Base-by-base conservation (phyloP, 2,888 invertebrate species). In the Branchipolynoe longqiensis region DNA sequence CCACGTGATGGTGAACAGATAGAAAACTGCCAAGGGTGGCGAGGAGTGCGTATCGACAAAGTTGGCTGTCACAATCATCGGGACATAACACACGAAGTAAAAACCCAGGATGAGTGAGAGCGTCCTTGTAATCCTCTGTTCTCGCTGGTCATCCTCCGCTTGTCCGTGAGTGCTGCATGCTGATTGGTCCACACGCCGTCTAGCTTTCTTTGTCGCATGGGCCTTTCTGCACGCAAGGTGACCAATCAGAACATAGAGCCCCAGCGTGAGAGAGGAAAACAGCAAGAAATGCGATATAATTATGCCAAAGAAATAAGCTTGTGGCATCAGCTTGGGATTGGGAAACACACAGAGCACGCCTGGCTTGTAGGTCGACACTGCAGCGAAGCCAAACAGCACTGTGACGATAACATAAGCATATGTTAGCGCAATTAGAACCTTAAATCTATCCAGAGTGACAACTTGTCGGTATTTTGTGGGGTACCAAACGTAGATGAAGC, bases 61-160 rank as follows among this genome's bases (percentile, higher is more conserved):
- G 28, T 48, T n/a, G 0, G 28, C 41, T 31, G 22, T 1, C 6
- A 78, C 28, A 14, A 54, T 28, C 28, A 41, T 48, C 8, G 78
- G 78, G 0, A 54, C 4, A 25, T 78, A 78, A 12, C 1, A 78
- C 2, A 48, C 28, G 54, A 78, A 48, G 48, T 78, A 78, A 8
- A 78, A 2, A 48, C 78, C 78, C n/a, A 78, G 78, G 25, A 78
- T 78, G 54, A 48, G n/a, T 18, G 78, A 2, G 3, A 78, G 54
- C 14, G 78, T 78, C 28, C 28, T 78, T 41, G 78, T 78, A n/a
- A 78, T 78, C 28, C 54, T 78, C 1, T 31, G 41, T 78, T 78
- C 48, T 4, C 78, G 22, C 48, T 78, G 18, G 22, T 48, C 41
- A 48, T 25, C 22, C 3, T 78, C 78, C 6, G 25, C 31, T 25